Evolutionary conservation across 1,140 invertebrate species (phyloP), one percentile per base, ranked within the genome.

Genomic region (Atta colombica): DNA sequence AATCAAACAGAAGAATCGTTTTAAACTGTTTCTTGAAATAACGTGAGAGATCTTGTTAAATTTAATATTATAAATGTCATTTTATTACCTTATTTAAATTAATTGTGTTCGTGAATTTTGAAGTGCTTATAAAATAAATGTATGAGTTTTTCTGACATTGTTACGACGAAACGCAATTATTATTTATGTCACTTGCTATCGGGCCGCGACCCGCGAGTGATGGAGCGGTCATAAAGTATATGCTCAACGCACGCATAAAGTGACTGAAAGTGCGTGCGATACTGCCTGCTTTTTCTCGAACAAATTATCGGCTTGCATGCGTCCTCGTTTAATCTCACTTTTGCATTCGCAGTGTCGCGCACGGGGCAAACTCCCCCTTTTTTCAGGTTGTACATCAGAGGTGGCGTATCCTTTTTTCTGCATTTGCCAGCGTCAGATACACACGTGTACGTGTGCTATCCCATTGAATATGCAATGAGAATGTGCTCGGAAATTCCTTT

Each of bases 401-500:
- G 28, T 75, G 39, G 55, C 39, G 80, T 84, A 75, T 63, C n/a
- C 21, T 58, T 84, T 84, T 84, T 84, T 68, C 69, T 74, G 39
- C 80, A 49, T 84, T 84, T 84, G 55, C 80, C 69, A 61, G 80
- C 55, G 80, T 84, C 80, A 84, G 69, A 71, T 84, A 84, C 80
- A 75, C 80, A 84, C 69, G 58, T 84, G 80, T 84, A 84, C 69
- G 69, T 74, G 69, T 51, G 69, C 80, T 61, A 51, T 61, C 69
- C 80, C 80, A 84, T 72, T 84, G 80, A 84, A 84, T 84, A 84
- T 84, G 80, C 80, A 84, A 84, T 74, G 80, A 84, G 80, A 74
- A 84, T 84, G 69, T 84, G 80, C 69, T 84, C 68, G 80, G 80
- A 58, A 74, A 84, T 61, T 61, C 18, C 78, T 63, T 55, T 63